Base-by-base conservation (phyloP, 2,888 invertebrate genomes). In the Oconnorella tubifera region DNA sequence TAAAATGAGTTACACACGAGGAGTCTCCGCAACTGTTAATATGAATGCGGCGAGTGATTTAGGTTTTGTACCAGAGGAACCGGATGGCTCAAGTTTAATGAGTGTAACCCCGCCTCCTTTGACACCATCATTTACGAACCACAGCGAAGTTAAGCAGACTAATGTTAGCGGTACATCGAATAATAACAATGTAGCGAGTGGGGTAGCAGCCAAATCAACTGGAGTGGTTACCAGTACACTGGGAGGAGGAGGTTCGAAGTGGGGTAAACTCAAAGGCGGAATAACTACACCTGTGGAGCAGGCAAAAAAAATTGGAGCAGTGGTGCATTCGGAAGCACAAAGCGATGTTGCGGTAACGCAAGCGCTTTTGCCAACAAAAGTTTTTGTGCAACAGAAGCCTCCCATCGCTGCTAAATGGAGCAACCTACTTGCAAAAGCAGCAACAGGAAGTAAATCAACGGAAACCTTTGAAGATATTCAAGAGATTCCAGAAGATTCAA, bases 1-100 rank as follows among this genome's bases (percentile, higher is more conserved):
- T 29, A 84, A 84, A 71, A 78, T 78, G 65, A 77, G 77, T 61
- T 78, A 79, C 68, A 33, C 25, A 25, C 32, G 59, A 32, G 33
- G 33, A 28, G 40, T n/a, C 40, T 40, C 40, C 19, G 6, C 59
- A 19, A 28, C 59, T 19, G 59, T 58, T 28, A 58, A 58, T 28
- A 33, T 58, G 33, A 32, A 32, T 6, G 28, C 33, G 10, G 32
- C 40, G 27, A 40, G 40, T 40, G 40, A 40, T 6, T 19, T 40
- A 19, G 19, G 40, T 19, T 14, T 14, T 19, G 40, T 40, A 19
- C 10, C 40, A 6, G 40, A 40, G 40, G 59, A 58, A 25, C 40
- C 59, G 4, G 40, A 58, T 28, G 59, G 40, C 2, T 32, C 40
- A 19, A 40, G 40, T 19, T 19, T 40, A 19, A 19, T 19, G 6